A percentile compares a stretch with the other conserved stretches of the same genome.
These are phyloP conservation scores for Monochamus saltuarius DNA, from an alignment of 1,140 invertebrate genomes.

Conservation along the genomic window DNA sequence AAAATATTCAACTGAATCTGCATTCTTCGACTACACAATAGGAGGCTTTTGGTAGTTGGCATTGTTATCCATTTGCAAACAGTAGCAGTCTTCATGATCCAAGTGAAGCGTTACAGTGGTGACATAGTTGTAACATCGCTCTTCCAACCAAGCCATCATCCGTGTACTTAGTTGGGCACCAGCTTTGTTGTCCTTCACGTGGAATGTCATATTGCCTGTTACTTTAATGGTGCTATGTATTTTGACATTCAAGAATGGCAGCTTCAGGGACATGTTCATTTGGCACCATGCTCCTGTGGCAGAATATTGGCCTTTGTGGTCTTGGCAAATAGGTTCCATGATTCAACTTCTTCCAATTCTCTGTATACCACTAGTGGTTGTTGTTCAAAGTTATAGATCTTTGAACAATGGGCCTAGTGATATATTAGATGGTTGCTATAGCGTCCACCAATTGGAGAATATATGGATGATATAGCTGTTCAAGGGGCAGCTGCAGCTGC, in stretches of 20 bases:
- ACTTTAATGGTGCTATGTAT: slow-evolving; percentile 75
- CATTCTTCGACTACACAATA: slow-evolving; percentile 80
- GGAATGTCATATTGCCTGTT: slow-evolving; percentile 84
- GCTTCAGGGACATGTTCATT: slow-evolving; percentile 71
- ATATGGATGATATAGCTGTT: slow-evolving; percentile 46
- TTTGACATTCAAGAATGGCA: slow-evolving; percentile 73
- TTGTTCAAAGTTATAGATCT: slow-evolving; percentile 82
- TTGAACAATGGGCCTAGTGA: slow-evolving; percentile 78
- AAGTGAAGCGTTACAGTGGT: slow-evolving; percentile 80
- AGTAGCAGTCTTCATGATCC: slow-evolving; percentile 76
- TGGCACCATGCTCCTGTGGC: slow-evolving; percentile 60
- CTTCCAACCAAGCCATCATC: slow-evolving; percentile 56
- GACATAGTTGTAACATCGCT: slow-evolving; percentile 77
- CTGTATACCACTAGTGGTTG: slow-evolving; percentile 72
- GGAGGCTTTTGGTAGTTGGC: slow-evolving; percentile 84
- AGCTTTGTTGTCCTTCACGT: slow-evolving; percentile 77
- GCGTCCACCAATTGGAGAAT: slow-evolving; percentile 62
- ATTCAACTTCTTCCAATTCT: slow-evolving; percentile 77
- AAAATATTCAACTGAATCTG: too few species aligned
- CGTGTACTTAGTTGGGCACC: slow-evolving; percentile 63
- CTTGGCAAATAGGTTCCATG: slow-evolving; percentile 72
- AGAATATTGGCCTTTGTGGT: slow-evolving; percentile 74
- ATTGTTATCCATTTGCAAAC: slow-evolving; percentile 75
- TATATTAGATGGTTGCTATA: slow-evolving; percentile 78
- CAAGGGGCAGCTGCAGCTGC: slow-evolving; percentile 44